Conservation (phyloP, 2,888 invertebrate species). For the Zaprionus lineosus region DNA sequence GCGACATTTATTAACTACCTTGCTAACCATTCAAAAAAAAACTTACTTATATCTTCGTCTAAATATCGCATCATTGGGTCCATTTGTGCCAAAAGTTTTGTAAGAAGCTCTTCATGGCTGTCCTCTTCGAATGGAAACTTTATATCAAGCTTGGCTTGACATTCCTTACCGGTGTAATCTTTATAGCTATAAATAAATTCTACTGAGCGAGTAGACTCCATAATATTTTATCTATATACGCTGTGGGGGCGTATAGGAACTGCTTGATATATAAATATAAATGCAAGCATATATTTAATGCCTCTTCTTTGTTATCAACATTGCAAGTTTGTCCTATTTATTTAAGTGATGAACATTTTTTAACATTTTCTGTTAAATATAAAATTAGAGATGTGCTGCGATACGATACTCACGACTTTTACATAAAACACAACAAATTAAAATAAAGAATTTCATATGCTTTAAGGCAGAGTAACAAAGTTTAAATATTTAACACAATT, state of each 20-base stretch:
- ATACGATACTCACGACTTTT: not conserved
- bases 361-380: slow-evolving; percentile 15
- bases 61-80: slow-evolving; percentile 81
- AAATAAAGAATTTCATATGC: too few species aligned
- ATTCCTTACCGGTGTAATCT: slow-evolving; percentile 70
- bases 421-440: too few species aligned
- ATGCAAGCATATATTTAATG: not conserved
- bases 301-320: not conserved
- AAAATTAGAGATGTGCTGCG: slow-evolving; percentile 15
- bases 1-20: not conserved
- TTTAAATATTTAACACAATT: too few species aligned
- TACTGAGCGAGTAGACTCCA: slow-evolving; percentile 53
- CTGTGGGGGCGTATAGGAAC: not conserved
- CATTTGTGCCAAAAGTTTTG: slow-evolving; percentile 78
- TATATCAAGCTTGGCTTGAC: slow-evolving; percentile 60
- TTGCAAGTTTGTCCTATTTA: not conserved
- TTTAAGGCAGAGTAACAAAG: too few species aligned
- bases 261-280: not conserved
- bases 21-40: too few species aligned
- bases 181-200: slow-evolving; percentile 79
- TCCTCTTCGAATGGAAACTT: slow-evolving; percentile 74
- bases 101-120: slow-evolving; percentile 78
- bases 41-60: slow-evolving; percentile 78
- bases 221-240: not conserved
- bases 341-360: not conserved